These are phyloP conservation scores for Phrynocephalus versicolor DNA, from an alignment of 2,113 vertebrate species.

Conservation along the genomic window DNA sequence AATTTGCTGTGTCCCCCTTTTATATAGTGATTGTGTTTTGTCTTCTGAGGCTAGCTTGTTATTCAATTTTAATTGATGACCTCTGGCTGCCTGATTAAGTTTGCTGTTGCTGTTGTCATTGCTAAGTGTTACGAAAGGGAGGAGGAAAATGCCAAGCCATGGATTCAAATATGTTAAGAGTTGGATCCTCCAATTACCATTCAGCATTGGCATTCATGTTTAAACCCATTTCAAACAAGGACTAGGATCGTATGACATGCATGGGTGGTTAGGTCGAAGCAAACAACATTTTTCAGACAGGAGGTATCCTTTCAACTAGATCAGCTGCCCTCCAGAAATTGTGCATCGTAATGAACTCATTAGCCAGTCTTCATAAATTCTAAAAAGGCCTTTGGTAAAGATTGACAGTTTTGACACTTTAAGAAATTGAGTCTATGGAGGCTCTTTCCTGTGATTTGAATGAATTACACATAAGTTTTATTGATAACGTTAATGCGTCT, in stretches of 20 bases:
- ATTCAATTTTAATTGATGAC: no score
- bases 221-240: neutral
- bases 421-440: slow-evolving; percentile 7
- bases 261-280: neutral
- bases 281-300: neutral
- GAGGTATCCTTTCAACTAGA: neutral
- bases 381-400: slow-evolving; percentile 41
- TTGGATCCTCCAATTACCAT: neutral
- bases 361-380: slow-evolving; percentile 6
- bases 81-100: no score
- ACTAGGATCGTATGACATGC: neutral
- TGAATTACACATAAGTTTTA: slow-evolving; percentile 33
- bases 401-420: slow-evolving; percentile 54
- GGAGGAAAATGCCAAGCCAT: neutral
- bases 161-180: neutral
- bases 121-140: no score
- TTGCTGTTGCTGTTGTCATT: no score
- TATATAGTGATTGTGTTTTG: no score
- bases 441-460: slow-evolving; percentile 37
- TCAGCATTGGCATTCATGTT: neutral
- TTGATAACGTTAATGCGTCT: slow-evolving; percentile 70
- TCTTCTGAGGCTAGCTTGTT: no score
- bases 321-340: neutral
- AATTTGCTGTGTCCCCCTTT: no score
- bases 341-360: slow-evolving; percentile 36